phyloP scores from a whole-genome alignment of 2,888 invertebrate species.

The Sarcophaga rosellei region DNA sequence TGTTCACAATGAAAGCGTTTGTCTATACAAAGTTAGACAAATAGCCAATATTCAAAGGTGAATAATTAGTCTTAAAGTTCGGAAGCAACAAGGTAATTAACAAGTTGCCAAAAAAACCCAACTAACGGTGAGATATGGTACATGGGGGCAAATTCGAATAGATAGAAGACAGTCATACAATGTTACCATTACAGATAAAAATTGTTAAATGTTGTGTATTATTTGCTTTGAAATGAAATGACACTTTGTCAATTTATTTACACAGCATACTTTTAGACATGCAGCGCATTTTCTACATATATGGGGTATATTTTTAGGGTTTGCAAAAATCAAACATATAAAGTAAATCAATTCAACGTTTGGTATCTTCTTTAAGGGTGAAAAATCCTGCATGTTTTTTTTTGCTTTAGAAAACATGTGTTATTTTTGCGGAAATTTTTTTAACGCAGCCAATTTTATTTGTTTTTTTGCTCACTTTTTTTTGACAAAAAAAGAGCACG shows the following conservation, averaged over 20 bases:
- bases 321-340: constrained; percentile 33
- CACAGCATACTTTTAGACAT: constrained; percentile 51
- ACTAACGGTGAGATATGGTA: too few relatives aligned
- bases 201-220: constrained; percentile 64
- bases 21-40: constrained; percentile 45
- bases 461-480: constrained; percentile 28
- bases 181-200: constrained; percentile 27
- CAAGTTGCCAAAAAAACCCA: constrained; percentile 50
- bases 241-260: constrained; percentile 64
- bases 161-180: too few relatives aligned
- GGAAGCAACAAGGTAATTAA: constrained; percentile 68
- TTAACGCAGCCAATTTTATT: constrained; percentile 22
- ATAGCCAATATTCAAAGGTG: constrained; percentile 69
- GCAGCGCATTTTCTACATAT: background rate
- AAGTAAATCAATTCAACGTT: constrained; percentile 19
- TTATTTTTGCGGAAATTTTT: constrained; percentile 53
- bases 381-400: constrained; percentile 2
- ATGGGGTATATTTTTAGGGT: constrained; percentile 37
- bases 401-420: constrained; percentile 43
- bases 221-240: constrained; percentile 58
- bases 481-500: background rate
- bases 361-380: constrained; percentile 34
- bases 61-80: constrained; percentile 66
- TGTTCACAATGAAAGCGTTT: constrained; percentile 27
- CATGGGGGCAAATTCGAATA: too few relatives aligned